Base-by-base conservation (phyloP, 37 sponge, comb jelly and placozoan species). In the Cladorhizidae sp. region DNA sequence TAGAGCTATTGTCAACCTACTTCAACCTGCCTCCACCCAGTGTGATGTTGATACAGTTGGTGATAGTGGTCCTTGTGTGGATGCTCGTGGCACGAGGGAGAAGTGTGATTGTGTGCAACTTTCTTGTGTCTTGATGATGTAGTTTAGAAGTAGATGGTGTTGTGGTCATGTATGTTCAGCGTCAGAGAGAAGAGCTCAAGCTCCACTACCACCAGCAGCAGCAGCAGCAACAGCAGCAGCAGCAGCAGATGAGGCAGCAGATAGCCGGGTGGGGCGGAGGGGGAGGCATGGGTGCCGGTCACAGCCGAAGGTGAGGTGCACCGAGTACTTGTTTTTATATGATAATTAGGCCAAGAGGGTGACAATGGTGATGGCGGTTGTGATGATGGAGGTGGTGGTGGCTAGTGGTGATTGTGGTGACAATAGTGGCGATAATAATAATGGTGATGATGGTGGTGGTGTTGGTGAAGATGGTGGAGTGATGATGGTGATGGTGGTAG, bases 171-270 rank as follows among this genome's bases (percentile, higher is more conserved):
- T 45, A 21, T 8, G 8, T 67, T 7, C 43, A 71, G 72, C 42
- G 45, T 45, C 45, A 71, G 43, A 71, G 43, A 14, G 72, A 71
- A 43, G 45, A 71, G 28, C 33, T 45, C 49, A 41, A 71, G 38
- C 72, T 67, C 39, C 68, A 37, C 36, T 6, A 41, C 5, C 72
- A 23, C 1, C 45, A 71, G 41, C 72, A 42, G 25, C 72, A 71
- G 26, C 72, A 71, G 38, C 72, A 71, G 17, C 42, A 42, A 40
- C 72, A 42, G 45, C 72, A 29, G 68, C 68, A 67, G 68, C 68
- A 71, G 45, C 45, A 65, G 67, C 67, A 65, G 11, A 3, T 31
- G 35, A 7, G 45, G 38, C 28, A 17, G 21, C 64, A 63, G 68
- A 7, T 9, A 26, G 68, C 15, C 5, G 62, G 62, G 17, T 7